These are phyloP conservation scores for Chromoteleia sp. DNA, from an alignment of 2,888 invertebrate species.

Conservation along the genomic window DNA sequence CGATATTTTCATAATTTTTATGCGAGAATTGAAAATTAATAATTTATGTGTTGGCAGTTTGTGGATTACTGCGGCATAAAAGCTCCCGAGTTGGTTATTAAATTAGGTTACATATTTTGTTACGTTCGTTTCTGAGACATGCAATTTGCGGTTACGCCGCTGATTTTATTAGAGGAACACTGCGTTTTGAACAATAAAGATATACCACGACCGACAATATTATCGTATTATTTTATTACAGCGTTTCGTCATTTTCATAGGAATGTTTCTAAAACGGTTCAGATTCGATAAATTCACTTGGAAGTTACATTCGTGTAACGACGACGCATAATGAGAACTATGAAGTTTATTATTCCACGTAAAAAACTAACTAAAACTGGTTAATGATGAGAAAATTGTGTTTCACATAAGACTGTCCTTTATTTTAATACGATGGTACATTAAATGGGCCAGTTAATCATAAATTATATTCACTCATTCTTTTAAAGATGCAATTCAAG, in stretches of 20 bases:
- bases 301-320: slow-evolving; percentile 11
- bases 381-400: slow-evolving; percentile 25
- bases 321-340: slow-evolving; percentile 27
- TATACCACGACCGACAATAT: not conserved
- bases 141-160: slow-evolving; percentile 23
- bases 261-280: slow-evolving; percentile 5
- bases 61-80: slow-evolving; percentile 29
- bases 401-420: not conserved
- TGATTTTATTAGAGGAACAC: slow-evolving; percentile 29
- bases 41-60: slow-evolving; percentile 23
- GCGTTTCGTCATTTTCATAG: slow-evolving; percentile 31
- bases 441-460: slow-evolving; percentile 17
- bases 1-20: slow-evolving; percentile 29
- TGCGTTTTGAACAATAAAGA: slow-evolving; percentile 23
- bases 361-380: slow-evolving; percentile 19
- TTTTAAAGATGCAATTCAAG: not conserved
- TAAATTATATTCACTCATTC: not conserved
- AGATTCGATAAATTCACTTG: slow-evolving; percentile 15
- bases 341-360: slow-evolving; percentile 23
- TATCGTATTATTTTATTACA: slow-evolving; percentile 21
- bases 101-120: slow-evolving; percentile 38
- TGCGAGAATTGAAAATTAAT: slow-evolving; percentile 26
- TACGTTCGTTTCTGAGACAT: slow-evolving; percentile 7
- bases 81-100: not conserved
- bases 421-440: not conserved